phyloP scores from a whole-genome alignment of 2,113 vertebrate species.

The Coptodon rendalli region DNA sequence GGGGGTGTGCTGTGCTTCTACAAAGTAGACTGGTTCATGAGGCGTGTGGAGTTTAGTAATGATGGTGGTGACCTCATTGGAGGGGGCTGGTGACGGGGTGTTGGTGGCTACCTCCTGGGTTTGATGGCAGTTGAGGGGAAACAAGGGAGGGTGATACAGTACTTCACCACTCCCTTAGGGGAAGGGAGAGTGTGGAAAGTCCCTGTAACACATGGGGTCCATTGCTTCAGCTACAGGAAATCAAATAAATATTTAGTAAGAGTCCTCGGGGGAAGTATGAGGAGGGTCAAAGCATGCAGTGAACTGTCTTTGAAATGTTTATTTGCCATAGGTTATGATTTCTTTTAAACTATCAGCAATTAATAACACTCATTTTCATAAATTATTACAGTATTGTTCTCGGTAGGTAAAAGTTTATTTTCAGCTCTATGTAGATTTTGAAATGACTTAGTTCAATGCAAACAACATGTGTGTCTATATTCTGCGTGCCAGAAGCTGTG shows the following conservation, averaged over 20 bases:
- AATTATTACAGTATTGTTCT: neutral
- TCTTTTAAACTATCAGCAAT: neutral
- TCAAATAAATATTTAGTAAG: conserved; percentile 46
- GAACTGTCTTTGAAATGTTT: neutral
- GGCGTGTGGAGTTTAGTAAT: conserved; percentile 33
- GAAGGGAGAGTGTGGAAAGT: conserved; percentile 57
- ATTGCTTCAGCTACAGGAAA: conserved; percentile 58
- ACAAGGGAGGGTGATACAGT: conserved; percentile 33
- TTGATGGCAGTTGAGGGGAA: conserved; percentile 21
- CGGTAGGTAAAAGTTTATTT: neutral
- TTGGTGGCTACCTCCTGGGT: conserved; percentile 16
- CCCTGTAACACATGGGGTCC: conserved; percentile 61
- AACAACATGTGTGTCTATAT: neutral
- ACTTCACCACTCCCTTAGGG: neutral
- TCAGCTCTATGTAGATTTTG: neutral
- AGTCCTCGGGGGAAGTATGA: neutral
- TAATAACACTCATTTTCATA: neutral
- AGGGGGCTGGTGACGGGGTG: conserved; percentile 28
- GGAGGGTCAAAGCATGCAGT: neutral
- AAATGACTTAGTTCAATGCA: neutral
- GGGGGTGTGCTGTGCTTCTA: conserved; percentile 15
- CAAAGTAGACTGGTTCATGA: conserved; percentile 25
- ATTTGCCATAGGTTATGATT: neutral
- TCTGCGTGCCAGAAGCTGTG: neutral
- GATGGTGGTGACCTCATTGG: conserved; percentile 54